Percentiles rank a stretch among this genome's conserved stretches.
phyloP scores from a whole-genome alignment of 2,888 invertebrate species.

The Habrosyne pyritoides region DNA sequence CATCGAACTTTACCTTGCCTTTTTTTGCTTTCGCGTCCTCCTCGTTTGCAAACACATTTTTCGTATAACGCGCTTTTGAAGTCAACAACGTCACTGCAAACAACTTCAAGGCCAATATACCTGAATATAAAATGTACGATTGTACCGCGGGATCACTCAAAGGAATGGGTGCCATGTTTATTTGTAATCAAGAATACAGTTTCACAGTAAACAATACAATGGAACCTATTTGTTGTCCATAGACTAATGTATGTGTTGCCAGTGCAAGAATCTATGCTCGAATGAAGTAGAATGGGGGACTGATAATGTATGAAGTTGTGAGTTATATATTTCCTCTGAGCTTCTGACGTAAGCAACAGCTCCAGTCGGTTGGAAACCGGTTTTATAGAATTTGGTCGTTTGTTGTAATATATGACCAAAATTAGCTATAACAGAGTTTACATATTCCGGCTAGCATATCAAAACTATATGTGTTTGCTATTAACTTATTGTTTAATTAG shows the following conservation, averaged over 20 bases:
- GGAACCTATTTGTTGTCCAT: neutral
- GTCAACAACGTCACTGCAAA: constrained; percentile 50
- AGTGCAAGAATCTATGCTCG: constrained; percentile 12
- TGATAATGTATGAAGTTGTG: too few species aligned
- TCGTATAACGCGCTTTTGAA: constrained; percentile 38
- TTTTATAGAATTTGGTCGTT: too few species aligned
- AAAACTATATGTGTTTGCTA: too few species aligned
- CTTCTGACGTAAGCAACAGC: too few species aligned
- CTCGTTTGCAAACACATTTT: constrained; percentile 62
- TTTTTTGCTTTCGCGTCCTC: constrained; percentile 51
- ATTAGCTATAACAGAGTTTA: too few species aligned
- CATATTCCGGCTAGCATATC: too few species aligned
- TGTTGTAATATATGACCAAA: too few species aligned
- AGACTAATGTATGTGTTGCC: constrained; percentile 12
- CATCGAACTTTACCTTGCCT: constrained; percentile 58
- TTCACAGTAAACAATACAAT: neutral
- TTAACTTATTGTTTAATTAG: too few species aligned
- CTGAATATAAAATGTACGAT: constrained; percentile 57
- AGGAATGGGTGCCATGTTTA: constrained; percentile 37
- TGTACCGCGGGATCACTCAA: constrained; percentile 50
- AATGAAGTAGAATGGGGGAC: too few species aligned
- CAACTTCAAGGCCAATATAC: constrained; percentile 55
- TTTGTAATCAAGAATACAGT: constrained; percentile 2
- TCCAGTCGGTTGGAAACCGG: too few species aligned
- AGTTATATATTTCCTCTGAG: too few species aligned